phyloP scores from a whole-genome alignment of 2,113 vertebrate genomes.

The Puntigrus tetrazona region DNA sequence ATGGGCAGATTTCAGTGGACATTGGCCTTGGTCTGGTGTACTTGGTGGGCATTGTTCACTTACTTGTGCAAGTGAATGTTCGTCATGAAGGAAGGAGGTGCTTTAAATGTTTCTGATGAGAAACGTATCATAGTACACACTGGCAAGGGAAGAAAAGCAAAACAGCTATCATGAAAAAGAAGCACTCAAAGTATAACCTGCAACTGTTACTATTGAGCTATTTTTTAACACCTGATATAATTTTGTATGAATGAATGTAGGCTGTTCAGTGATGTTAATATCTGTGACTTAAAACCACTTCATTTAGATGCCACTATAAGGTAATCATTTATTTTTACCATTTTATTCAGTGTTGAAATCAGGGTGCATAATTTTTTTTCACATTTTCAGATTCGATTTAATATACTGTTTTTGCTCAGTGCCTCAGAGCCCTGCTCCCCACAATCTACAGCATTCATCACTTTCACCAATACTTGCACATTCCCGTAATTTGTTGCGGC shows the following conservation, averaged over 20 bases:
- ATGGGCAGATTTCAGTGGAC: not conserved
- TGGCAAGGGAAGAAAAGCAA: not conserved
- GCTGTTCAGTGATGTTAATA: not conserved
- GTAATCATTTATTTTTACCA: not conserved
- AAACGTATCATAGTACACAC: not conserved
- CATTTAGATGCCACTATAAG: too few relatives aligned
- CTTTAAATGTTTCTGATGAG: not conserved
- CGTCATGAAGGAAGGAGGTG: not conserved
- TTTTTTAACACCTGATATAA: not conserved
- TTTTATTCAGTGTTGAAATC: too few relatives aligned
- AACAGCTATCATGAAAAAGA: not conserved
- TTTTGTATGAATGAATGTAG: not conserved
- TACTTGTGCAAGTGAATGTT: not conserved
- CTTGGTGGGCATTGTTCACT: not conserved
- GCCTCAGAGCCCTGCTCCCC: not conserved
- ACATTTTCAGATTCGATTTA: not conserved
- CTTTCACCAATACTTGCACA: not conserved
- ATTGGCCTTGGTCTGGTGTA: not conserved
- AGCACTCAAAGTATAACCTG: not conserved
- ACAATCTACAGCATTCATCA: not conserved
- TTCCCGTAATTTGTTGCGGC: not conserved
- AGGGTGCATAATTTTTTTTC: not conserved
- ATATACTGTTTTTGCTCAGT: not conserved
- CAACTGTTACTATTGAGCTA: not conserved
- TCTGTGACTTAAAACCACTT: not conserved